phyloP scores from a whole-genome alignment of 2,888 invertebrate species.

The Dryococelus australis region DNA sequence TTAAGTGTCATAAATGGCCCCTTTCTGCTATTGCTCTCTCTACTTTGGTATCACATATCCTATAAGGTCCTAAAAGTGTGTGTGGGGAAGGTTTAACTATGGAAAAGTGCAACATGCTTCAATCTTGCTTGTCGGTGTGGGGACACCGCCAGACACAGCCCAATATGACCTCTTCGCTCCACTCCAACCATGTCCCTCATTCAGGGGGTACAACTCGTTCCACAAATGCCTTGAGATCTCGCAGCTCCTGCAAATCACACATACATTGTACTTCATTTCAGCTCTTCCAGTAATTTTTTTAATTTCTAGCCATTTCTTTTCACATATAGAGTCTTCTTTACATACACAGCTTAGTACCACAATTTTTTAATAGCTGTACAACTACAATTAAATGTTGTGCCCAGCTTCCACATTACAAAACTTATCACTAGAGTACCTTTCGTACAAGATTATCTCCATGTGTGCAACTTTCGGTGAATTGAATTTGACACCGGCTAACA shows the following conservation, averaged over 20 bases:
- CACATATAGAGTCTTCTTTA: no score
- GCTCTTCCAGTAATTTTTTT: background rate
- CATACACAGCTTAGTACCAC: no score
- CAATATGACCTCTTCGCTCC: slow-evolving; percentile 8
- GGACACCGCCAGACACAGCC: slow-evolving; percentile 16
- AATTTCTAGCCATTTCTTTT: no score
- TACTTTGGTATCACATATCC: background rate
- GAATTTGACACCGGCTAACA: no score
- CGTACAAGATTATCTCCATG: no score
- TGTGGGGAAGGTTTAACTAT: background rate
- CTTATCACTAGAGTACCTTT: no score
- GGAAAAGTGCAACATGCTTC: slow-evolving; percentile 4
- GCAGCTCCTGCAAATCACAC: slow-evolving; percentile 65
- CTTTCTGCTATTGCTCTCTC: background rate
- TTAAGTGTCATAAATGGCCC: background rate
- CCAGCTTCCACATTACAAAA: no score
- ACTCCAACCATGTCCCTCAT: slow-evolving; percentile 32
- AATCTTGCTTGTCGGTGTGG: background rate
- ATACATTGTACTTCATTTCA: slow-evolving; percentile 21
- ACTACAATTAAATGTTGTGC: no score
- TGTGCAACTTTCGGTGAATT: no score
- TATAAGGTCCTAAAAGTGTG: background rate
- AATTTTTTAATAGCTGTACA: no score
- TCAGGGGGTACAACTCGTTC: slow-evolving; percentile 49
- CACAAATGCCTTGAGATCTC: slow-evolving; percentile 70